Evolutionary conservation across 2,113 vertebrate species (phyloP), one percentile per base, ranked within the genome.

Genomic region (Halichoerus grypus): DNA sequence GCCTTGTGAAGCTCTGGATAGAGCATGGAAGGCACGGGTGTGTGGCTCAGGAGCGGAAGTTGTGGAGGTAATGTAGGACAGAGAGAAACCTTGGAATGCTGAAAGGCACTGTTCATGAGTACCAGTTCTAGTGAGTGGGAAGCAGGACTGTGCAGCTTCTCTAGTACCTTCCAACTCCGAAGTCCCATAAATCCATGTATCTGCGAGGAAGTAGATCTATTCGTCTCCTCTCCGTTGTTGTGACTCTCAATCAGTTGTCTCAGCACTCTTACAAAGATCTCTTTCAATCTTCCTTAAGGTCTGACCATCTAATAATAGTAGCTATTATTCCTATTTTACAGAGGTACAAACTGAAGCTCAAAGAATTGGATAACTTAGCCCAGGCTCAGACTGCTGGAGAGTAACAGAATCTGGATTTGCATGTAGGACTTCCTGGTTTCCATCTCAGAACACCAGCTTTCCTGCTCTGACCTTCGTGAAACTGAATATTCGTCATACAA

Each of bases 271-370:
- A 84, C 15, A n/a, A 61, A 91, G 61, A 36, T 57, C 61, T 67
- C 76, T 36, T 65, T 65, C 18, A 33, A 63, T 93, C 71, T 97
- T 69, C 22, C 36, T 61, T 63, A 36, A 7, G 63, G 26, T 33
- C 51, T 83, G 53, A 94, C 49, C 69, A 67, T 15, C 49, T 46
- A 39, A 19, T 10, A 81, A 92, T 15, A 53, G 36, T 7, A 88
- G 5, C 21, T 49, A 69, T 33, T 86, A 63, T 59, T 88, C 13
- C 8, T 24, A 7, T 61, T 77, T 96, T 83, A 87, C 21, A 95
- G 51, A 33, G 91, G 65, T 84, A 39, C 36, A 91, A 91, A 91
- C 39, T 55, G 21, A 91, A 82, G 16, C 67, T 71, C 55, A 95
- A 67, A 93, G 57, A 84, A 69, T 3, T 33, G 77, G 22, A 24